Evolutionary conservation across 30 jellyfish, hydroid and myxozoan genomes (phyloP), one percentile per base, ranked within the genome.

Genomic region (Turritopsis rubra): DNA sequence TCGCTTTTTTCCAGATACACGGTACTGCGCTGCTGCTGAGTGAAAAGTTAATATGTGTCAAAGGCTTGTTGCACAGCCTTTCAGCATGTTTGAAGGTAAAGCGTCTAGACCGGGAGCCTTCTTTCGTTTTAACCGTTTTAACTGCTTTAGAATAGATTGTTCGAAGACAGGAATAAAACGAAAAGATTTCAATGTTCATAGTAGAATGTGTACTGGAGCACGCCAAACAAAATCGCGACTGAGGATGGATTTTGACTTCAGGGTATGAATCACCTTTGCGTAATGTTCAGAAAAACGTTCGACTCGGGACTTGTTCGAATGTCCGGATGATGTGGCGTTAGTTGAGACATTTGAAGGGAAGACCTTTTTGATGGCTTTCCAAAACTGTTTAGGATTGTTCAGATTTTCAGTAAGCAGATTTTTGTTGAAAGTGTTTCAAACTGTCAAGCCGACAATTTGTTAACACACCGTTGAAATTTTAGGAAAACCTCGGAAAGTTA

Each of bases 81-180:
- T 72, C 81, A 72, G 81, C 81, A 60, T 60, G 73, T 60, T 0
- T 60, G 0, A 23, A 60, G 73, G 73, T 60, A 60, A 23, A 60
- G 73, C 29, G 28, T 0, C 0, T 0, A 72, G 53, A n/a, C 81
- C 81, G 53, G 81, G 53, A 0, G 81, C 81, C 0, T 0, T 72
- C 53, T 72, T 0, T 72, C 81, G 81, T n/a, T 27, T 22, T 0
- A 72, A 29, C 29, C 24, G 29, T 72, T 72, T 72, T 0, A 72
- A 72, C 0, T 72, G 81, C 28, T 72, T 22, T 20, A 72, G 81
- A 24, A 72, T 72, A 27, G 53, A 72, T n/a, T 72, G 0, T 27
- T 72, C 81, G 20, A 29, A 72, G 29, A 72, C 81, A 22, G 81
- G 81, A 72, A 20, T 72, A 72, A 72, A 72, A n/a, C 24, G 29